Percentiles rank a stretch among this genome's conserved stretches.
Conservation (phyloP, 53 echinoderm and acorn worm species). For the Henricia sp. region DNA sequence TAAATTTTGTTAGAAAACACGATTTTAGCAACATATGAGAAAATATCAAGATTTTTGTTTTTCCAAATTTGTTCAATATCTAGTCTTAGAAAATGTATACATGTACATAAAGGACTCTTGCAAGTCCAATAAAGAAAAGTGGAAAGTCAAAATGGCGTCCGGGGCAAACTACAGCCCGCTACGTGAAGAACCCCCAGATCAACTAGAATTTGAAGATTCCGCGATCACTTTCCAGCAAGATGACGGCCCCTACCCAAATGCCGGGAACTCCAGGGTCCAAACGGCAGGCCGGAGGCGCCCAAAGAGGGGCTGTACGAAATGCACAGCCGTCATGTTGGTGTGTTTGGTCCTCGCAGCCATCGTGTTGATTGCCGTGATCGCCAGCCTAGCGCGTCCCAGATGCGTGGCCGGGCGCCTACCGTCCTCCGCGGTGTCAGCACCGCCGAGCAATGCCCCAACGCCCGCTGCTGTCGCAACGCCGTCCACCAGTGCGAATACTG, state of each 20-base stretch:
- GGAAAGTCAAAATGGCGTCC: constrained; percentile 23
- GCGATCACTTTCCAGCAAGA: background rate
- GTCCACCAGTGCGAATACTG: constrained; percentile 17
- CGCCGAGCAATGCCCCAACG: background rate
- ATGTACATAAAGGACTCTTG: background rate
- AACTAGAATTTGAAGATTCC: constrained; percentile 45
- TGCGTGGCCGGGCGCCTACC: constrained; percentile 7
- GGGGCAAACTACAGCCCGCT: constrained; percentile 41
- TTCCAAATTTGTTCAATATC: too few relatives aligned
- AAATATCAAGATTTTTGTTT: too few relatives aligned
- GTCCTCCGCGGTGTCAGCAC: background rate
- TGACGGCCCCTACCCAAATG: constrained; percentile 21
- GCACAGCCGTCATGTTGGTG: constrained; percentile 35
- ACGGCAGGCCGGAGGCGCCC: background rate
- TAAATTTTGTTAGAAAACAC: too few relatives aligned
- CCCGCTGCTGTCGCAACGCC: constrained; percentile 7
- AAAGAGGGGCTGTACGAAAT: constrained; percentile 51
- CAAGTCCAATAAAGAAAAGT: constrained; percentile 12
- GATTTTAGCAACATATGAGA: too few relatives aligned
- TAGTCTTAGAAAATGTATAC: background rate
- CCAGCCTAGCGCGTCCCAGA: constrained; percentile 63
- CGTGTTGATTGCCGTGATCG: constrained; percentile 53
- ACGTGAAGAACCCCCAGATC: constrained; percentile 24
- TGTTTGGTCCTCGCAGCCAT: constrained; percentile 36
- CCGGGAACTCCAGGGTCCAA: constrained; percentile 30